Evolutionary conservation across 2,797 vertebrate genomes (phyloP).

Genomic region (Oryzias dopingdopingensis): DNA sequence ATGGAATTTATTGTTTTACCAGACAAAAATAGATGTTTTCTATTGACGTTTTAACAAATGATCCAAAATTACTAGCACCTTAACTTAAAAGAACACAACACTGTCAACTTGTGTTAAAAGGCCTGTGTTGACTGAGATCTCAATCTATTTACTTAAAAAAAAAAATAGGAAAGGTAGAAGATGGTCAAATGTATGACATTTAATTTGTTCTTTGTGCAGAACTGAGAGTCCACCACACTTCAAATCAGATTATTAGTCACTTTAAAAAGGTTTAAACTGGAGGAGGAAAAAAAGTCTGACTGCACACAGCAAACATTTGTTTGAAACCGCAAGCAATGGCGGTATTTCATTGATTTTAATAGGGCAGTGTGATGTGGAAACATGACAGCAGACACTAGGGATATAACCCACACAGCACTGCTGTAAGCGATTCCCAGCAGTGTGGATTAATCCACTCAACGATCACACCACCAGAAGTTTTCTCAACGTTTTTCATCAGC

Average conservation of each 20-base stretch:
- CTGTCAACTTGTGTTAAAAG: too few species aligned
- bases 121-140: not conserved
- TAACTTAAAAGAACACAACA: too few species aligned
- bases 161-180: constrained; percentile 18
- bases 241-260: constrained; percentile 15
- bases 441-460: constrained; percentile 65
- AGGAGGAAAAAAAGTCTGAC: constrained; percentile 37
- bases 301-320: constrained; percentile 42
- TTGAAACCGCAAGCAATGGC: constrained; percentile 55
- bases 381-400: constrained; percentile 70
- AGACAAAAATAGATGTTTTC: too few species aligned
- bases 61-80: too few species aligned
- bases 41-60: too few species aligned
- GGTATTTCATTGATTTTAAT: constrained; percentile 69
- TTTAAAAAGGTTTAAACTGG: constrained; percentile 31
- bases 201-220: constrained; percentile 12
- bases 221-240: constrained; percentile 29
- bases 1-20: too few species aligned
- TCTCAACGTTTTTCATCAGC: constrained; percentile 63
- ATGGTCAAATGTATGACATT: constrained; percentile 12
- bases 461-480: constrained; percentile 67
- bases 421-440: constrained; percentile 68
- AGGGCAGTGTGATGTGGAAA: constrained; percentile 71
- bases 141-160: not conserved
- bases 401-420: constrained; percentile 62